Conservation (phyloP, 2,888 invertebrate genomes). For the Amiota minor region DNA sequence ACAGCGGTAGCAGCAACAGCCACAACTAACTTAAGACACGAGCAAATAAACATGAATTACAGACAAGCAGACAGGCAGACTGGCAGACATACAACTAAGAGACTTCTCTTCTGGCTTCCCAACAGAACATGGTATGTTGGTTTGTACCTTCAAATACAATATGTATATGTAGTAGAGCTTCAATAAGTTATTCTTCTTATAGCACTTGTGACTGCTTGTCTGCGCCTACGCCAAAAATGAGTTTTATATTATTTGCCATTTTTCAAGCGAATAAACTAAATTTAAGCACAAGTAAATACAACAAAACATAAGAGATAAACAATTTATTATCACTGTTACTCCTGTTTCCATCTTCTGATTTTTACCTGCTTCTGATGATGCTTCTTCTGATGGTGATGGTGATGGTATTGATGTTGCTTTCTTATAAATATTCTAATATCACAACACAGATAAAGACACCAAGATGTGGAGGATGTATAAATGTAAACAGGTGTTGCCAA, state of each 20-base stretch:
- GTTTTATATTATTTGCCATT: constrained; percentile 1
- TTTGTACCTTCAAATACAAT: too few species aligned
- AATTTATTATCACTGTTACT: not conserved
- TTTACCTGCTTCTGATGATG: too few species aligned
- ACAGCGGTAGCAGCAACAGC: not conserved
- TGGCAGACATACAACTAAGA: not conserved
- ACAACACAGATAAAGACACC: not conserved
- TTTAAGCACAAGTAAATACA: not conserved
- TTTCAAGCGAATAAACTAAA: constrained; percentile 4
- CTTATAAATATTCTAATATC: not conserved
- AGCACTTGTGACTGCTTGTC: not conserved
- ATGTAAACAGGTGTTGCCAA: constrained; percentile 1
- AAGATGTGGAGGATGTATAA: too few species aligned
- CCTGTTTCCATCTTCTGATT: not conserved
- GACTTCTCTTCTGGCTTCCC: not conserved
- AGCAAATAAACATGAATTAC: constrained; percentile 37
- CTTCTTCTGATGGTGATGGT: not conserved
- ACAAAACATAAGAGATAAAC: not conserved
- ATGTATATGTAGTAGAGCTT: too few species aligned
- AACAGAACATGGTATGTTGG: too few species aligned
- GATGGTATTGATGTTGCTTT: constrained; percentile 1
- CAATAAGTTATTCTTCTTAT: too few species aligned
- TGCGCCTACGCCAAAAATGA: not conserved
- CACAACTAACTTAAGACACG: not conserved
- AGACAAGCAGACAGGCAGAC: constrained; percentile 38